Conservation (phyloP, 2,797 vertebrate species). For the Melopsittacus undulatus region DNA sequence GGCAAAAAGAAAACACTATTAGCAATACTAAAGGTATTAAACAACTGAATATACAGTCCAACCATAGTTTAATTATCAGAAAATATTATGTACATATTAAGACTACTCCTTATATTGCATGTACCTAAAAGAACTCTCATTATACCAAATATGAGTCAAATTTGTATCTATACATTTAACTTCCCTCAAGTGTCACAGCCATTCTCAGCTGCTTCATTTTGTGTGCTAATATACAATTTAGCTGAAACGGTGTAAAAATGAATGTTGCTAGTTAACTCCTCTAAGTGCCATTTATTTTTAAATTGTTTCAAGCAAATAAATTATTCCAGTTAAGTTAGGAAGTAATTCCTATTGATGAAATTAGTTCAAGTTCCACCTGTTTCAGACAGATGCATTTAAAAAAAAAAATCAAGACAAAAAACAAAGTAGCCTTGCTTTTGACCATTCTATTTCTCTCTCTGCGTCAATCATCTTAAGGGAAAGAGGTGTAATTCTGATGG, state of each 20-base stretch:
- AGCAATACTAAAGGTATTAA: not conserved
- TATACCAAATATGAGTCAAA: not conserved
- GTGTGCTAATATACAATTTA: not conserved
- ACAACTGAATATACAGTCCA: not conserved
- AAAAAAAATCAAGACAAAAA: not conserved
- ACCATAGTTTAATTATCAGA: not conserved
- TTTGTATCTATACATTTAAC: not conserved
- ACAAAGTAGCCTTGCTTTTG: not conserved
- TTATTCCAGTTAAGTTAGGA: not conserved
- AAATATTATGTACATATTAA: not conserved
- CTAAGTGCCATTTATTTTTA: constrained; percentile 2
- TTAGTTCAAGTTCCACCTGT: not conserved
- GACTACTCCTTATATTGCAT: not conserved
- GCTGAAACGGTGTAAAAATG: not conserved
- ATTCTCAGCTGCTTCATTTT: not conserved
- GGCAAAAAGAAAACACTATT: not conserved
- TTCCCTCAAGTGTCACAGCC: not conserved
- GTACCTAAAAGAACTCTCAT: not conserved
- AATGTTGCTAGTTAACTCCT: not conserved
- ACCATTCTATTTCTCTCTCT: not conserved
- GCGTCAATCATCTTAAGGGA: not conserved
- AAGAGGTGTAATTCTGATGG: not conserved
- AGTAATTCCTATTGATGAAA: not conserved
- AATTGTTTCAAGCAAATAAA: not conserved
- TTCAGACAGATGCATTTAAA: not conserved